Conservation (phyloP, 2,888 invertebrate genomes). For the Neoascia interrupta region DNA sequence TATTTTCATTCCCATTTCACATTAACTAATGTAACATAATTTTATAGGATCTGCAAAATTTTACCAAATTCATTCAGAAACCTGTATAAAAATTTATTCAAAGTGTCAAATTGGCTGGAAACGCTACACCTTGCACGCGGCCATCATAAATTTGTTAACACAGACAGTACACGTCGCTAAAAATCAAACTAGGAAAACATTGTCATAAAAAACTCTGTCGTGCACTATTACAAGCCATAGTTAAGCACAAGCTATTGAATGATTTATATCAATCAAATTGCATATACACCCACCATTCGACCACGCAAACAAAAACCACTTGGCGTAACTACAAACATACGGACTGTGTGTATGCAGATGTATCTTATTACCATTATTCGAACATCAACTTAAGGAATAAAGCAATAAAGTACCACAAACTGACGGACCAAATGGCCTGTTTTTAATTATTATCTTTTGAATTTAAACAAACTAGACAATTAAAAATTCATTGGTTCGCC, state of each 20-base stretch:
- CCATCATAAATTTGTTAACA: too few species aligned
- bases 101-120: too few species aligned
- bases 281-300: constrained; percentile 35
- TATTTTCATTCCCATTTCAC: too few species aligned
- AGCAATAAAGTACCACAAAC: constrained; percentile 39
- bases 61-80: too few species aligned
- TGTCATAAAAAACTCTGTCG: too few species aligned
- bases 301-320: neutral
- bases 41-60: too few species aligned
- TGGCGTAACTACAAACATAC: constrained; percentile 1
- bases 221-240: too few species aligned
- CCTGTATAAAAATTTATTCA: too few species aligned
- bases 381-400: constrained; percentile 24
- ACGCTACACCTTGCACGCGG: too few species aligned
- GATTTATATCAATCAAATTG: constrained; percentile 47
- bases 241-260: constrained; percentile 39
- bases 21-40: too few species aligned
- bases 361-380: constrained; percentile 42
- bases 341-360: constrained; percentile 23
- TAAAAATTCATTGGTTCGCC: constrained; percentile 46
- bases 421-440: constrained; percentile 20
- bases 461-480: constrained; percentile 26
- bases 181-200: too few species aligned
- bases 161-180: too few species aligned
- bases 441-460: constrained; percentile 39